Evolutionary conservation across 2,888 invertebrate genomes (phyloP).

Genomic region (Lithophane leautieri): DNA sequence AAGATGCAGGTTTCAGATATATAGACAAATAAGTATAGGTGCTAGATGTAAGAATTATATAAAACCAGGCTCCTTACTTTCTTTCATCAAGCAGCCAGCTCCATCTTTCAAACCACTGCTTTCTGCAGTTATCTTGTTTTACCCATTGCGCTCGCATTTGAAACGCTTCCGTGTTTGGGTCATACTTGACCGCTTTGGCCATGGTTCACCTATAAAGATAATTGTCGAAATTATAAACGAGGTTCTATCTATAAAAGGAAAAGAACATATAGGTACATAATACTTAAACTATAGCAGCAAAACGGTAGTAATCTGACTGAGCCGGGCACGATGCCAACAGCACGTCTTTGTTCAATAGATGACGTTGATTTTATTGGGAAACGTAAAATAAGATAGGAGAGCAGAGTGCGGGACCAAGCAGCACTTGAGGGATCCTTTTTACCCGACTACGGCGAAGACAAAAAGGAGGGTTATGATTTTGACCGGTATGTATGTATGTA

Average conservation of each 20-base stretch:
- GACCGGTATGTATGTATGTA: no score
- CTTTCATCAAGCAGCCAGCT: slow-evolving; percentile 86
- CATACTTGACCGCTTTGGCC: slow-evolving; percentile 75
- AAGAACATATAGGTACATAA: background rate
- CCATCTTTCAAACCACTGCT: slow-evolving; percentile 85
- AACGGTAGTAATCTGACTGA: slow-evolving; percentile 50
- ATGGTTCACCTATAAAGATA: slow-evolving; percentile 53
- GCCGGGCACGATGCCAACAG: slow-evolving; percentile 50
- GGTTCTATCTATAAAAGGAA: slow-evolving; percentile 41
- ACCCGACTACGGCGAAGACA: no score
- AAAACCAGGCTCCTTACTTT: slow-evolving; percentile 68
- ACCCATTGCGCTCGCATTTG: slow-evolving; percentile 87
- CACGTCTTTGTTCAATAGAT: slow-evolving; percentile 52
- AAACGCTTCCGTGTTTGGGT: slow-evolving; percentile 85
- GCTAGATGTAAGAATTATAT: background rate
- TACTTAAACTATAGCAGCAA: slow-evolving; percentile 19
- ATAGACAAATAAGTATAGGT: background rate
- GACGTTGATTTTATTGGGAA: slow-evolving; percentile 51
- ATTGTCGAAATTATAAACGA: slow-evolving; percentile 8
- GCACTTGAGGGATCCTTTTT: background rate
- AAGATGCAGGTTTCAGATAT: background rate
- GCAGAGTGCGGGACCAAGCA: background rate
- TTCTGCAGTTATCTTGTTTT: slow-evolving; percentile 83
- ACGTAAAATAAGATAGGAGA: slow-evolving; percentile 20
- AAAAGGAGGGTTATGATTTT: no score